phyloP scores from a whole-genome alignment of 2,113 vertebrate species.

The Albula goreensis region DNA sequence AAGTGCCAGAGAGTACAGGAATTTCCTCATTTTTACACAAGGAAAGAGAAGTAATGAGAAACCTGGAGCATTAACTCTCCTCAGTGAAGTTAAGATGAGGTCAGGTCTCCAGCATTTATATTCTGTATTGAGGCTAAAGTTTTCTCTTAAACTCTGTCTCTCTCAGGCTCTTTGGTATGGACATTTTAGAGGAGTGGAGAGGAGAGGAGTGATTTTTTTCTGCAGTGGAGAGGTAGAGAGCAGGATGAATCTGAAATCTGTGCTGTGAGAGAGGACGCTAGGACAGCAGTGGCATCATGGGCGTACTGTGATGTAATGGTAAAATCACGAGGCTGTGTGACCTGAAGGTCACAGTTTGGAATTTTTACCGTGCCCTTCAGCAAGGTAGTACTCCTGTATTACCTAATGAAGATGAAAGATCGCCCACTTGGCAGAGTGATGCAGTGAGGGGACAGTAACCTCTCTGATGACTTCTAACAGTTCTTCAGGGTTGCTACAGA shows the following conservation, averaged over 20 bases:
- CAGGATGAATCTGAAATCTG: background rate
- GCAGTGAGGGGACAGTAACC: too few relatives aligned
- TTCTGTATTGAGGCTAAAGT: background rate
- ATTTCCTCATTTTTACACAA: too few relatives aligned
- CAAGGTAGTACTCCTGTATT: background rate
- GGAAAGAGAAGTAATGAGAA: background rate
- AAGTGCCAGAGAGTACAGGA: too few relatives aligned
- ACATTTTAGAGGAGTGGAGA: background rate
- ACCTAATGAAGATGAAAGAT: background rate
- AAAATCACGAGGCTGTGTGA: background rate
- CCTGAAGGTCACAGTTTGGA: background rate
- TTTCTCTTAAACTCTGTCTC: background rate
- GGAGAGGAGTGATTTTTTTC: background rate
- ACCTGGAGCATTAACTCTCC: background rate
- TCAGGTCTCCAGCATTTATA: background rate
- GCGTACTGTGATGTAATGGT: background rate
- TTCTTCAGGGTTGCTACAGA: constrained; percentile 44
- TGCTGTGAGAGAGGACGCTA: background rate
- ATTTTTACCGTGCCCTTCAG: background rate
- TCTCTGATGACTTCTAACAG: constrained; percentile 40
- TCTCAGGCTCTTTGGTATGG: background rate
- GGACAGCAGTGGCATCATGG: background rate
- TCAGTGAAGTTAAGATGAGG: background rate
- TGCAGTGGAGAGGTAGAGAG: background rate
- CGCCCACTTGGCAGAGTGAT: background rate